phyloP scores from a whole-genome alignment of 2,797 vertebrate species.

The Morus bassanus region DNA sequence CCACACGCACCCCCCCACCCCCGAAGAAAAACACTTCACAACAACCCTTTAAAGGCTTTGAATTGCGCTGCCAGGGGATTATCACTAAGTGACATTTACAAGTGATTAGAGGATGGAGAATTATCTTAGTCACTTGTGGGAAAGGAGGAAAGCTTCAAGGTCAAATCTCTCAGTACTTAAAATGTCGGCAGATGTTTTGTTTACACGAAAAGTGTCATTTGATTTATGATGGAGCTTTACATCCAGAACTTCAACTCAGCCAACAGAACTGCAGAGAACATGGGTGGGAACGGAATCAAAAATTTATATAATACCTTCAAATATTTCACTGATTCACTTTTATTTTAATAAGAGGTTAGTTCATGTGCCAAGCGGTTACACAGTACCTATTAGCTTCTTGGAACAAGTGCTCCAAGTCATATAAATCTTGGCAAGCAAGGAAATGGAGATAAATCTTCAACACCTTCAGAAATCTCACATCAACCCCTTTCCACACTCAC shows the following conservation, averaged over 20 bases:
- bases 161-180: conserved; percentile 51
- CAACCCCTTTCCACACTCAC: conserved; percentile 71
- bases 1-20: too few relatives aligned
- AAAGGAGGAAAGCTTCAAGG: conserved; percentile 65
- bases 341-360: conserved; percentile 22
- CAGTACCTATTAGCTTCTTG: neutral
- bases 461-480: conserved; percentile 4
- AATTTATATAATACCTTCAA: conserved; percentile 16
- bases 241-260: neutral
- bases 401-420: conserved; percentile 23
- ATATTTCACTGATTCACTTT: conserved; percentile 31
- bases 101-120: conserved; percentile 63
- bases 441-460: neutral
- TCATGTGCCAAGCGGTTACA: conserved; percentile 12
- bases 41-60: conserved; percentile 63
- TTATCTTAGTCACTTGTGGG: conserved; percentile 67
- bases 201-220: conserved; percentile 39
- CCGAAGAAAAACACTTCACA: conserved; percentile 13
- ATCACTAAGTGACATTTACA: conserved; percentile 66
- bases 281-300: conserved; percentile 21
- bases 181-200: conserved; percentile 65
- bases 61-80: conserved; percentile 47
- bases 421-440: conserved; percentile 22
- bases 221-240: conserved; percentile 45
- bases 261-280: neutral